Base-by-base conservation (phyloP, 2,888 invertebrate genomes). In the Apodemia zela region DNA sequence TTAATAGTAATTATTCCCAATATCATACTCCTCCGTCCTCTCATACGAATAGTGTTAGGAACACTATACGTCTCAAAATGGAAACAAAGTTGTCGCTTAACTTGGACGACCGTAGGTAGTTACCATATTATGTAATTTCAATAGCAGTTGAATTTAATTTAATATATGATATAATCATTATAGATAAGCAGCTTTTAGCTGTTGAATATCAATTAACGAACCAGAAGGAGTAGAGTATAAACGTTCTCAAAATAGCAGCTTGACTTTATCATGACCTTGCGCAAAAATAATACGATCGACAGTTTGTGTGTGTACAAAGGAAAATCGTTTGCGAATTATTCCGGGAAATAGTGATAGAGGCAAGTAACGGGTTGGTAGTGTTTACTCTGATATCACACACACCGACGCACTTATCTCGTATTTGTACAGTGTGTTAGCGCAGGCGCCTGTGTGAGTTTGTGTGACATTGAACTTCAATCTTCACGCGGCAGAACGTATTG, bases 381-480 rank as follows among this genome's bases (percentile, higher is more conserved):
- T 84, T 85, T 85, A 85, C 84, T 81, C 79, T 79, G 83, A 84
- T 84, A 86, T 82, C 82, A 77, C 77, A 66, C 65, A 74, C 74
- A 65, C 80, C 81, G 78, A 81, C 78, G 62, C 59, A 58, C 68
- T 42, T 66, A 65, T 29, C 33, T 29, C 13, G 21, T 54, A 61
- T 38, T 38, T 62, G 60, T 65, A 51, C 60, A 65, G 62, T 42
- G 60, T 45, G 57, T 67, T 63, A 65, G 72, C 69, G 72, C 67
- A 65, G 62, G 42, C 67, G 70, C 65, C 45, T 72, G 78, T 77
- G 82, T 80, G 84, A 76, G 84, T 78, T 83, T 79, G 80, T 78
- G 85, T 89, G 90, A 91, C 91, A 90, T 91, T 91, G 90, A 91
- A 89, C 90, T 91, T 90, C 90, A 90, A 84, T 85, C 87, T 86